Evolutionary conservation across 2,113 vertebrate species (phyloP).

Genomic region (Indri indri): DNA sequence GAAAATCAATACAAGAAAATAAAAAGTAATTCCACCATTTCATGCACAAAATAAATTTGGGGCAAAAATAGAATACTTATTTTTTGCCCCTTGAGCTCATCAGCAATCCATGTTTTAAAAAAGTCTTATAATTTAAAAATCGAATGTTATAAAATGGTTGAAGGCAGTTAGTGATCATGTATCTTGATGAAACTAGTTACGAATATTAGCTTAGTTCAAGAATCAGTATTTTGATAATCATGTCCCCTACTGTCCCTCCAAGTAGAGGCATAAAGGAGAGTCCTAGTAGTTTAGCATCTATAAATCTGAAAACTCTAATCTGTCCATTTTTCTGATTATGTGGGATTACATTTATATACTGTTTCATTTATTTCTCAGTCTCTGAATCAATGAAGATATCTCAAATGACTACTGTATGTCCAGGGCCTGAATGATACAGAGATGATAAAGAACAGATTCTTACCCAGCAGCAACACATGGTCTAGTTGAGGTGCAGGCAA

Average conservation of each 20-base stretch:
- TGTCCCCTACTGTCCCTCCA: not conserved
- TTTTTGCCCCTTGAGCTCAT: constrained; percentile 13
- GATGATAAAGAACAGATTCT: not conserved
- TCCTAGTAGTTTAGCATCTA: not conserved
- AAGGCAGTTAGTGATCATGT: not conserved
- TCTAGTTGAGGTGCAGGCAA: not conserved
- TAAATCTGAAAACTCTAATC: not conserved
- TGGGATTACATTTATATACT: not conserved
- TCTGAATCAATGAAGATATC: not conserved
- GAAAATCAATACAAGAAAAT: constrained; percentile 76
- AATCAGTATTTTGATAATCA: constrained; percentile 34
- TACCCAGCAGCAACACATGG: not conserved
- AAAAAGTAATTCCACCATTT: constrained; percentile 47
- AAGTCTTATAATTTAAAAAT: not conserved
- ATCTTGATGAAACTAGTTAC: not conserved
- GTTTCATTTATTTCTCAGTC: not conserved
- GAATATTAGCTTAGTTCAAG: not conserved
- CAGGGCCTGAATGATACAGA: not conserved
- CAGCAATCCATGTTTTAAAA: not conserved
- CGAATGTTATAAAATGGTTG: not conserved
- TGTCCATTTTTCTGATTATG: not conserved
- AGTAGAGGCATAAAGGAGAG: not conserved
- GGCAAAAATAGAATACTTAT: not conserved
- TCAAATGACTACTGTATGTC: not conserved
- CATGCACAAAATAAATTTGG: constrained; percentile 55